phyloP scores from a whole-genome alignment of 2,113 vertebrate species.

The Bombycilla garrulus region DNA sequence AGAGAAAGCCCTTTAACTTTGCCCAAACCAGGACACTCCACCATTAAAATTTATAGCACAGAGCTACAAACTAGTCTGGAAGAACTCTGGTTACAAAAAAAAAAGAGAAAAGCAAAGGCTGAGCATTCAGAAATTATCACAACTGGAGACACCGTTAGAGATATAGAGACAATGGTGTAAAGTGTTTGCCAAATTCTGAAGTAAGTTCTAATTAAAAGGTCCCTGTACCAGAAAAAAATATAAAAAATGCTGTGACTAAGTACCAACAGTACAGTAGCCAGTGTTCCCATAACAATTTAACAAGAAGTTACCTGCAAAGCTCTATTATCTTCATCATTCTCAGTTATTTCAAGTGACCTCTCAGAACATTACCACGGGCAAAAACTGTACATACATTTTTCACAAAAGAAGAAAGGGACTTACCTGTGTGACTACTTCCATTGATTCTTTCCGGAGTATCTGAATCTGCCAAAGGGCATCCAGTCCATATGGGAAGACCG shows the following conservation, averaged over 20 bases:
- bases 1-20: too few species aligned
- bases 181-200: background rate
- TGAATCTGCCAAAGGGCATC: conserved; percentile 71
- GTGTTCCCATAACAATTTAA: background rate
- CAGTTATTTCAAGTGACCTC: background rate
- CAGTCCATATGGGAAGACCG: conserved; percentile 22
- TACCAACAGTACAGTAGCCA: background rate
- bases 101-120: background rate
- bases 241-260: background rate
- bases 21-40: too few species aligned
- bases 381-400: background rate
- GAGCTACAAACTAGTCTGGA: background rate
- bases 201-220: background rate
- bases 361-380: background rate
- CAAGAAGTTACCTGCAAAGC: background rate
- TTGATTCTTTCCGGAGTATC: conserved; percentile 65
- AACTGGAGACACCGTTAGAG: background rate
- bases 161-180: background rate
- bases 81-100: background rate
- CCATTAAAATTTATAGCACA: background rate
- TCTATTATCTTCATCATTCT: background rate
- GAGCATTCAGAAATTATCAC: background rate
- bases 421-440: conserved; percentile 66
- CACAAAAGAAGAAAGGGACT: conserved; percentile 15
- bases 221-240: background rate